Conservation (phyloP, 2,888 invertebrate species). For the Nasonovia ribisnigri region DNA sequence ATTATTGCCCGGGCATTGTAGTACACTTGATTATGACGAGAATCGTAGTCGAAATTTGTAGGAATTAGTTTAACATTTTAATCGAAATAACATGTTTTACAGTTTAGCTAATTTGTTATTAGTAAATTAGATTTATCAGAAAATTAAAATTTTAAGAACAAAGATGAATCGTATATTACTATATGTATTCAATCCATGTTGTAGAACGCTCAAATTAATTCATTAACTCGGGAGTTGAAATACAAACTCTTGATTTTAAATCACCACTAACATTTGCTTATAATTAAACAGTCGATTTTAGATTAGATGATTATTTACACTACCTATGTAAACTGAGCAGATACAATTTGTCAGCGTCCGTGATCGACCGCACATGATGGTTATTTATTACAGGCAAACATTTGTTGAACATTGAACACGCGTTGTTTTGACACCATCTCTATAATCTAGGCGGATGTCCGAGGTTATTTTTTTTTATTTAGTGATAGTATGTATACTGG, state of each 20-base stretch:
- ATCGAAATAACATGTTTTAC: neutral
- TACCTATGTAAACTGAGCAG: neutral
- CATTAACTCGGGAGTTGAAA: neutral
- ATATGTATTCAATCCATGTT: neutral
- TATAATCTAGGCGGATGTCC: neutral
- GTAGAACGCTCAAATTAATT: neutral
- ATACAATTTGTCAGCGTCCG: neutral
- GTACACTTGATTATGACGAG: no score
- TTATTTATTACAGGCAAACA: neutral
- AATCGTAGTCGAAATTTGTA: no score
- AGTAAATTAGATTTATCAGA: neutral
- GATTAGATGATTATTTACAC: neutral
- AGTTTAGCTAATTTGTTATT: neutral
- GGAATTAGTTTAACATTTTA: no score
- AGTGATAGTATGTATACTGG: no score
- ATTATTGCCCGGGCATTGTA: no score
- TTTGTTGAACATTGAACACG: neutral
- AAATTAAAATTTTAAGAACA: neutral
- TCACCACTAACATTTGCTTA: neutral
- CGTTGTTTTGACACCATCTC: neutral
- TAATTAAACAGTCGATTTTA: neutral
- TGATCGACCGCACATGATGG: neutral
- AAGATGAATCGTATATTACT: neutral
- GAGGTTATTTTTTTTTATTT: no score
- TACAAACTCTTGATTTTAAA: no score